Conservation (phyloP, 37 sponge, comb jelly and placozoan genomes). For the Spongilla lacustris region DNA sequence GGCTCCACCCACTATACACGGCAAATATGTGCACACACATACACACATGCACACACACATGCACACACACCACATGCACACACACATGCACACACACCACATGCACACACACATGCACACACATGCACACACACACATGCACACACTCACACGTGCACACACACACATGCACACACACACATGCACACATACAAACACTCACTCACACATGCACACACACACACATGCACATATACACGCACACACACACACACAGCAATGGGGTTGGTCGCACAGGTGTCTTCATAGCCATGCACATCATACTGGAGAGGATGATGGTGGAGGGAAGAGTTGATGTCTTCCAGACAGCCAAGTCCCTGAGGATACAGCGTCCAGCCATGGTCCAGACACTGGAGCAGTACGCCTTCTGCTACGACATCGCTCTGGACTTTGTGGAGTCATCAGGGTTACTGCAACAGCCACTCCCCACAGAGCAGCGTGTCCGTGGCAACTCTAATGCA, state of each 20-base stretch:
- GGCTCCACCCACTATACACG: background rate
- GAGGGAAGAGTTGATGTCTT: slow-evolving; percentile 93
- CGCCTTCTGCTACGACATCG: slow-evolving; percentile 77
- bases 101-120: background rate
- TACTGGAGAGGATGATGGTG: slow-evolving; percentile 76
- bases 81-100: background rate
- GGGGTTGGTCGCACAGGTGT: slow-evolving; percentile 94
- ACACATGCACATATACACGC: slow-evolving; percentile 34
- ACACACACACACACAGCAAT: slow-evolving; percentile 64
- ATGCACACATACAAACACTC: background rate
- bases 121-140: slow-evolving; percentile 37
- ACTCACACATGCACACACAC: background rate
- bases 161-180: background rate
- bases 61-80: background rate
- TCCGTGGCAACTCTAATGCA: too few relatives aligned
- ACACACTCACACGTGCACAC: background rate
- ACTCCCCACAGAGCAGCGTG: too few relatives aligned
- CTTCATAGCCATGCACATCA: slow-evolving; percentile 82
- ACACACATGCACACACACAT: background rate
- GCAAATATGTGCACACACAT: background rate
- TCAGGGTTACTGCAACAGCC: slow-evolving; percentile 2
- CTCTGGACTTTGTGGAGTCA: slow-evolving; percentile 54
- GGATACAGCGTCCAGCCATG: slow-evolving; percentile 95
- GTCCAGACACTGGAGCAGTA: slow-evolving; percentile 94
- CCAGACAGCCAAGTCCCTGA: slow-evolving; percentile 88